Evolutionary conservation across 2,113 vertebrate genomes (phyloP).

Genomic region (Charina bottae): DNA sequence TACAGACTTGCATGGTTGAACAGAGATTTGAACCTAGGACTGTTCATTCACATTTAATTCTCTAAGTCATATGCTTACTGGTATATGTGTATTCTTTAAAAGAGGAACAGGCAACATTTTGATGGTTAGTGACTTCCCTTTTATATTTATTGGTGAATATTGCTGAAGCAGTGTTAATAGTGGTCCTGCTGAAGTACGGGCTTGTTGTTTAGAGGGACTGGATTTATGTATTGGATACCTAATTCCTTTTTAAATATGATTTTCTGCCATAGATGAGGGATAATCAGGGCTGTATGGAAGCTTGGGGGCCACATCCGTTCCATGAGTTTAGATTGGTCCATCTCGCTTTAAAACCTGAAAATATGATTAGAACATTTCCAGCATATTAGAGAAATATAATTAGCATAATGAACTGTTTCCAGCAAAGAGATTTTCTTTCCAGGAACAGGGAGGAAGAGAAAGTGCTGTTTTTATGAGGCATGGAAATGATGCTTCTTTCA

Average conservation of each 20-base stretch:
- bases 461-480: slow-evolving; percentile 11
- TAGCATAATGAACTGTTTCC: background rate
- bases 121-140: background rate
- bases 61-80: background rate
- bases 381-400: slow-evolving; percentile 29
- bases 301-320: background rate
- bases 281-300: background rate
- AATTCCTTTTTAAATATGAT: background rate
- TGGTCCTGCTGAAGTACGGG: too few relatives aligned
- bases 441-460: background rate
- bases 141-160: background rate
- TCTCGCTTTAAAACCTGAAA: background rate
- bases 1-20: background rate
- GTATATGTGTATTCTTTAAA: background rate
- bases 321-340: background rate
- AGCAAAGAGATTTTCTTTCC: slow-evolving; percentile 34
- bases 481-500: background rate
- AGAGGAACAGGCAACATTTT: background rate
- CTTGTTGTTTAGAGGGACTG: too few relatives aligned
- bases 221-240: too few relatives aligned
- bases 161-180: background rate
- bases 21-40: background rate
- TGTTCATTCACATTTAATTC: background rate
- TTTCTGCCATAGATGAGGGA: background rate
- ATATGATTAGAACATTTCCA: background rate